Evolutionary conservation across 2,113 vertebrate genomes (phyloP), one percentile per base, ranked within the genome.

Genomic region (Pampusana beccarii): DNA sequence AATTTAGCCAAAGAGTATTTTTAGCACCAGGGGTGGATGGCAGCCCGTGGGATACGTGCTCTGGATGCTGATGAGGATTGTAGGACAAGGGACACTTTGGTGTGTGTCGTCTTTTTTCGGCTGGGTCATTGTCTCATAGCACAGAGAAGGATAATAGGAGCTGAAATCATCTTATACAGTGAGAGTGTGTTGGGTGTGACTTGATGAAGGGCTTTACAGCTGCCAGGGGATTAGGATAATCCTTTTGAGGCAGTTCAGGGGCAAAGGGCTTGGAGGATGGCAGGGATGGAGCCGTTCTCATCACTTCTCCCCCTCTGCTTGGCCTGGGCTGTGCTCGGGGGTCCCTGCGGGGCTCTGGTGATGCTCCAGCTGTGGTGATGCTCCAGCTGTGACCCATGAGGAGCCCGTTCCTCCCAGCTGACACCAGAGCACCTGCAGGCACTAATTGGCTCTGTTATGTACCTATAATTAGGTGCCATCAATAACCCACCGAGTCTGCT

Each of bases 141-240:
- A 9, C 44, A 13, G 82, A 42, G 92, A 46, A 86, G 82, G 92
- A 36, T 17, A 34, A 77, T 2, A 31, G 48, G 86, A 95, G 80
- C 75, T 33, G 91, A 78, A 80, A 83, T 75, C 11, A 6, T 61
- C 92, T 11, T 36, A 28, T 42, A 5, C 57, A 72, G 94, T 2
- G 29, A 31, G 11, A 66, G 66, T 3, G 1, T 0, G 0, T 6
- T 1, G 1, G 12, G 69, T 0, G 7, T 16, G 73, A 58, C n/a
- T 3, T 34, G 83, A 7, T 2, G 51, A 60, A 72, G 70, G 74
- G 5, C 20, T 82, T 54, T 1, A 17, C 40, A 57, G 1, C 80
- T 25, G 42, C 38, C 36, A n/a, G 65, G 8, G 16, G 74, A 19
- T 15, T 5, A 2, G 79, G 74, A 26, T 44, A 40, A 40, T 46